Base-by-base conservation (phyloP, 1,140 invertebrate genomes). In the Drosophila persimilis region DNA sequence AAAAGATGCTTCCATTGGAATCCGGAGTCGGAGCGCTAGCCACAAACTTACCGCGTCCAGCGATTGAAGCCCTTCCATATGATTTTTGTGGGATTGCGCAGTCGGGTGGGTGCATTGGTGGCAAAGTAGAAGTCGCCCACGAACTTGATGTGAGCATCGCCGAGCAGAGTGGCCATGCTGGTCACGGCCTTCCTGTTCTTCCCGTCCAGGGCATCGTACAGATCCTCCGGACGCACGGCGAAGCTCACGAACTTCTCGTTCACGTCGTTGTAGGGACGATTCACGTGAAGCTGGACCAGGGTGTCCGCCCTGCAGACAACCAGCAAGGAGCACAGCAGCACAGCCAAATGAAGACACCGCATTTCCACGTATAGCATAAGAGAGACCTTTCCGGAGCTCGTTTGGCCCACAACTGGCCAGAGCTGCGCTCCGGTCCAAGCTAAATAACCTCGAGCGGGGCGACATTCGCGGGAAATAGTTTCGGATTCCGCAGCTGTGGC, bases 1-100 rank as follows among this genome's bases (percentile, higher is more conserved):
- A 43, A 4, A 35, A 8, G 5, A 39, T 13, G 13, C 11, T 39
- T 39, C 35, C 35, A 39, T 13, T 5, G 29, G 5, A 26, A 0
- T 26, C 5, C 24, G 5, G 5, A 4, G 13, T 26, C 2, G 15
- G 1, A 9, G 26, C 13, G 44, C 1, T 13, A 31, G 3, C 8
- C 9, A 5, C 7, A 1, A 3, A 67, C 76, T 70, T 79, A 91
- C 89, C 73, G 73, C 22, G 88, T 88, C 90, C 90, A 91, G 17
- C 85, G 89, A 72, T 91, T 91, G 24, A 91, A 91, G 4, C 90
- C 88, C 52, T 90, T 91, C 90, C 90, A 91, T 6, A 91, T 80
- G 20, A 89, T 90, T 50, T 91, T 90, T 3, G 88, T 90, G 41
- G 85, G 88, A 81, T 90, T 91, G 6, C 84, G 60, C 8, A 89